Evolutionary conservation across 2,888 invertebrate species (phyloP), one percentile per base, ranked within the genome.

Genomic region (Epirrita christyi): DNA sequence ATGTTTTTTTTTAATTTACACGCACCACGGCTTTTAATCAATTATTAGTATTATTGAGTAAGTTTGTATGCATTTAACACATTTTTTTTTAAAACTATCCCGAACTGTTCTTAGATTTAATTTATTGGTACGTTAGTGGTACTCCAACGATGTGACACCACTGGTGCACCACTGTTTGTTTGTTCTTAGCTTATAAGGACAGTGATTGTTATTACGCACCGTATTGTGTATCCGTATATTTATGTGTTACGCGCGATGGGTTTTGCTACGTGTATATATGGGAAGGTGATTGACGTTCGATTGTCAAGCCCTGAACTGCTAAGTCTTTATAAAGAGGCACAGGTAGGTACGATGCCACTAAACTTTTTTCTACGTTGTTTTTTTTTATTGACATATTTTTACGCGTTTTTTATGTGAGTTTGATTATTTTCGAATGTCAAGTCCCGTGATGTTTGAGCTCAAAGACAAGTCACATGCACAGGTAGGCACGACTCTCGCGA

Each of bases 171-270:
- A n/a, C n/a, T n/a, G n/a, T n/a, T n/a, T n/a, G 45, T 34, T 40
- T 58, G 45, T 28, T 44, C 29, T 8, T 29, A n/a, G 14, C 28
- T 37, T 48, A 41, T 44, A 52, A 49, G 49, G 53, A 11, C 32
- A 36, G 7, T 38, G 21, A 38, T 49, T 53, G 49, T 41, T n/a
- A 8, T 21, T 14, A 51, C 10, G 7, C 29, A 8, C 7, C 13
- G 53, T 41, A 58, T 53, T 58, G 58, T 58, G 42, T 46, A 37
- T 51, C 15, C 29, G 28, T 49, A 28, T 41, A 49, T 29, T 15
- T 13, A 40, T 27, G 36, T 4, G 43, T 11, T 28, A 11, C 21
- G 21, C 21, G 21, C 21, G 21, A 21, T 21, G 21, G 21, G 2
- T 7, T 11, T 43, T 9, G 32, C 8, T 29, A 27, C 36, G 36